Conservation (phyloP, 2,113 vertebrate species). For the Poecile atricapillus region DNA sequence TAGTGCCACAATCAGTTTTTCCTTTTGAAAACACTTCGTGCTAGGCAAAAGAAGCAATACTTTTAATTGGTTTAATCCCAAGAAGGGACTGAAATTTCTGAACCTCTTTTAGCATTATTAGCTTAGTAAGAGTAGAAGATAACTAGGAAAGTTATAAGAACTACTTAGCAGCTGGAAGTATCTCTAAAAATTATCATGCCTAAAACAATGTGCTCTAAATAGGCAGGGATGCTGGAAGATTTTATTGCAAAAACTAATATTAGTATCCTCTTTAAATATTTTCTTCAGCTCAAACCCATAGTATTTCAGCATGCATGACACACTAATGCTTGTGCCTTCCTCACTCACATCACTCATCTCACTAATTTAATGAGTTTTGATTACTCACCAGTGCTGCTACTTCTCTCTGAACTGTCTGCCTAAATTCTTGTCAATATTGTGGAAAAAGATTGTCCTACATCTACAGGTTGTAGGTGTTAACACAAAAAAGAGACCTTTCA, state of each 20-base stretch:
- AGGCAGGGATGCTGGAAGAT: neutral
- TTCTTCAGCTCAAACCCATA: neutral
- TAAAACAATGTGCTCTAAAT: neutral
- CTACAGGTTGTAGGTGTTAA: neutral
- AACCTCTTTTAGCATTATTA: neutral
- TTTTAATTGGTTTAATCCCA: neutral
- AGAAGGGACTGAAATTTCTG: neutral
- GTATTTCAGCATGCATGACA: neutral
- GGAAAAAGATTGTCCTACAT: neutral
- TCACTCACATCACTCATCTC: neutral
- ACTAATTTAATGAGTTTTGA: neutral
- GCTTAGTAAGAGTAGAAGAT: neutral
- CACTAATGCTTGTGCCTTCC: neutral
- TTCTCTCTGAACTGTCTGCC: neutral
- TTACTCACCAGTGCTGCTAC: neutral
- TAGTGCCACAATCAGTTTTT: neutral
- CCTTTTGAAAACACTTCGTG: neutral
- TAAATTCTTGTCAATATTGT: neutral
- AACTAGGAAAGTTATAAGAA: neutral
- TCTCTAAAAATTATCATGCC: neutral
- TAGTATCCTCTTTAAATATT: neutral
- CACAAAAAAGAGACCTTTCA: neutral
- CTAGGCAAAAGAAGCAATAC: neutral
- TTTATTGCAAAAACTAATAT: neutral
- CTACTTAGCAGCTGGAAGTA: neutral